Evolutionary conservation across 2,888 invertebrate genomes (phyloP).

Genomic region (Diloba caeruleocephala): DNA sequence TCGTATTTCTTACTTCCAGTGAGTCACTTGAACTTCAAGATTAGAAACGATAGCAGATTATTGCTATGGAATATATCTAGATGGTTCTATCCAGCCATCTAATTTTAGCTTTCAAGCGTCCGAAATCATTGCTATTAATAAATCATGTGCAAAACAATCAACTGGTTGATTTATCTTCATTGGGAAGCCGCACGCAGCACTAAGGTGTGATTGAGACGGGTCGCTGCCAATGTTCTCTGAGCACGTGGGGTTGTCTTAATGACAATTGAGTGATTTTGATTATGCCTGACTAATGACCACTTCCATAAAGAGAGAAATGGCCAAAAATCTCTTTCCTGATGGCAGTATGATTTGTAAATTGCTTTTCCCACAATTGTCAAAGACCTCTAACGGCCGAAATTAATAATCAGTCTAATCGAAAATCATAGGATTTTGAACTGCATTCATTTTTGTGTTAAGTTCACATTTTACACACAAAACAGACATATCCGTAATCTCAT

Average conservation of each 20-base stretch:
- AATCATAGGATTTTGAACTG: too few relatives aligned
- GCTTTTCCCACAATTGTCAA: too few relatives aligned
- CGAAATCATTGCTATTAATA: constrained; percentile 38
- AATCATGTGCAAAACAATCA: constrained; percentile 40
- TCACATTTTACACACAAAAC: too few relatives aligned
- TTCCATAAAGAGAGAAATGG: constrained; percentile 9
- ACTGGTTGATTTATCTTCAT: constrained; percentile 39
- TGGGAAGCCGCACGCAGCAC: constrained; percentile 5
- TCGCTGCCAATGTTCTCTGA: constrained; percentile 21
- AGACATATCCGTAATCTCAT: too few relatives aligned
- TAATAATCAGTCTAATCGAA: too few relatives aligned
- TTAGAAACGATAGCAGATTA: neutral
- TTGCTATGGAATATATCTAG: constrained; percentile 13
- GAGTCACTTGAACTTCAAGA: constrained; percentile 1
- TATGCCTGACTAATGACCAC: neutral
- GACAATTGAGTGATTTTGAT: constrained; percentile 21
- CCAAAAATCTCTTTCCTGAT: too few relatives aligned
- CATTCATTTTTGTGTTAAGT: too few relatives aligned
- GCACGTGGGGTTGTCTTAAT: constrained; percentile 30
- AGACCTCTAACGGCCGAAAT: too few relatives aligned
- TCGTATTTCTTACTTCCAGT: constrained; percentile 13
- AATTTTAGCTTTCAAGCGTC: constrained; percentile 19
- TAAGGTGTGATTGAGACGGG: constrained; percentile 46
- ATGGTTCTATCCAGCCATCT: constrained; percentile 4
- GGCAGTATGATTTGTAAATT: too few relatives aligned